Conservation (phyloP, 2,888 invertebrate genomes). For the Ectropis crepuscularia region DNA sequence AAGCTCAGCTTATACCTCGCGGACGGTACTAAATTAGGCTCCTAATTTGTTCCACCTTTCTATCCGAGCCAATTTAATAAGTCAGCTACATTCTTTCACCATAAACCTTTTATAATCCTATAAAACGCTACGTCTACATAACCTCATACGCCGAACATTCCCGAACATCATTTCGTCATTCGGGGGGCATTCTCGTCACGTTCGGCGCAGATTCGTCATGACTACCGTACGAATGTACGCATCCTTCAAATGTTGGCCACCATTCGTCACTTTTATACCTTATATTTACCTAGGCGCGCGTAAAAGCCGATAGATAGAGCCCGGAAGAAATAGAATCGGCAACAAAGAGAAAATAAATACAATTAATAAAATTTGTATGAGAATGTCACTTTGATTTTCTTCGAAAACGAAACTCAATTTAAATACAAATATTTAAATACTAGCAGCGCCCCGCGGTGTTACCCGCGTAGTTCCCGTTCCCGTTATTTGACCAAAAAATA, state of each 20-base stretch:
- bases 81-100: conserved; percentile 26
- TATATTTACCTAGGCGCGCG: conserved; percentile 77
- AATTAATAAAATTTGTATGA: background rate
- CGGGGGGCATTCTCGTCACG: conserved; percentile 48
- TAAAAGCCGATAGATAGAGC: conserved; percentile 68
- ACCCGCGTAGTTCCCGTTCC: too few relatives aligned
- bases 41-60: background rate
- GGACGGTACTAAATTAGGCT: background rate
- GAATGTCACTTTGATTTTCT: background rate
- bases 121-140: conserved; percentile 26
- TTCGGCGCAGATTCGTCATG: conserved; percentile 52
- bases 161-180: conserved; percentile 30
- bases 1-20: too few relatives aligned
- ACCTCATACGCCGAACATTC: conserved; percentile 25
- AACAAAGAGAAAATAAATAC: background rate
- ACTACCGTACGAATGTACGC: conserved; percentile 44
- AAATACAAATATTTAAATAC: too few relatives aligned
- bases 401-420: too few relatives aligned
- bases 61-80: conserved; percentile 23
- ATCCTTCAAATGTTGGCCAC: conserved; percentile 67
- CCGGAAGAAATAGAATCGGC: conserved; percentile 41
- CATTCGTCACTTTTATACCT: conserved; percentile 78
- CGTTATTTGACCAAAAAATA: too few relatives aligned
- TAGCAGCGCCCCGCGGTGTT: too few relatives aligned
- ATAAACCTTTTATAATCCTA: conserved; percentile 27